These are phyloP conservation scores for Ischnura elegans DNA, from an alignment of 2,888 invertebrate genomes.

Conservation along the genomic window DNA sequence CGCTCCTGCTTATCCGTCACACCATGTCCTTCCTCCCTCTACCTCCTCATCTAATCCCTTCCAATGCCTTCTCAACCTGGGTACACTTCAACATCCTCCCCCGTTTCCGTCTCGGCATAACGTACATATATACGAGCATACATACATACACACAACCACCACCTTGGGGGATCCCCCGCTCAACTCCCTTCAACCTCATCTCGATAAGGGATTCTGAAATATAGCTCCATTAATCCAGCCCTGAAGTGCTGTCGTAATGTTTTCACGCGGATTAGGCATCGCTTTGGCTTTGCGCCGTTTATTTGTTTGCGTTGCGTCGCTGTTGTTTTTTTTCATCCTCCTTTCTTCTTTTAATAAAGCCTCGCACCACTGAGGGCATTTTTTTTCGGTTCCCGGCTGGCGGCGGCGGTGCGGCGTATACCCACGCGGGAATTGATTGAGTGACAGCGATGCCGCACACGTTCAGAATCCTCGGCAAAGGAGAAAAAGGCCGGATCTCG, in stretches of 20 bases:
- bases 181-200: not conserved
- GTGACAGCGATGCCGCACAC: not conserved
- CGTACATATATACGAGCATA: too few relatives aligned
- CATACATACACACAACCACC: not conserved
- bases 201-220: constrained; percentile 2
- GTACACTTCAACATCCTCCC: not conserved
- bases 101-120: not conserved
- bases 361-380: not conserved
- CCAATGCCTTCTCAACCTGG: not conserved
- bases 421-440: not conserved
- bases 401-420: not conserved
- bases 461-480: not conserved
- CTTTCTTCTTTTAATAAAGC: not conserved
- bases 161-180: not conserved
- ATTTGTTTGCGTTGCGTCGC: not conserved
- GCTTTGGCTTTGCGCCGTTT: not conserved
- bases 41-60: not conserved
- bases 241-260: constrained; percentile 35
- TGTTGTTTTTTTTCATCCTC: not conserved
- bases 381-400: not conserved
- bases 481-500: not conserved
- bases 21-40: not conserved
- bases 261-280: constrained; percentile 20
- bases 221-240: not conserved
- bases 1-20: not conserved